Evolutionary conservation across 2,797 vertebrate genomes (phyloP).

Genomic region (Discoglossus pictus): DNA sequence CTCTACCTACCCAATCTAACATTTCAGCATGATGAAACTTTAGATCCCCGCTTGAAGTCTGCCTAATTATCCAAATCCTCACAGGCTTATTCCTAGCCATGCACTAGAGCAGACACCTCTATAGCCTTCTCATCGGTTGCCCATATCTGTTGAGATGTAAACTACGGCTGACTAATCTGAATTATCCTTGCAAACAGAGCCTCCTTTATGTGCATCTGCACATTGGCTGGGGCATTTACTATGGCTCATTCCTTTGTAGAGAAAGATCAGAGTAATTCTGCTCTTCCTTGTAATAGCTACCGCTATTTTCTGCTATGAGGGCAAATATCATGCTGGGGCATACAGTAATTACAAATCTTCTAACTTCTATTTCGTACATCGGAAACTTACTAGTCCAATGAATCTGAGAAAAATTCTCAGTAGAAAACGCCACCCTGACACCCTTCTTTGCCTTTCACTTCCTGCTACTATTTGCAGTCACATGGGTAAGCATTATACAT

Average conservation of each 20-base stretch:
- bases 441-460: slow-evolving; percentile 63
- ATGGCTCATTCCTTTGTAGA: slow-evolving; percentile 42
- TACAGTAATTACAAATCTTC: slow-evolving; percentile 52
- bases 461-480: slow-evolving; percentile 10
- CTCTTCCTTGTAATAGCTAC: slow-evolving; percentile 6
- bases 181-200: slow-evolving; percentile 52
- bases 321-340: slow-evolving; percentile 64
- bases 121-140: slow-evolving; percentile 45
- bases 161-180: slow-evolving; percentile 48
- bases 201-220: slow-evolving; percentile 61
- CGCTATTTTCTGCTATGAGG: slow-evolving; percentile 60
- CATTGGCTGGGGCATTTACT: slow-evolving; percentile 29
- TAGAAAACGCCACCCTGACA: slow-evolving; percentile 56
- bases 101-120: slow-evolving; percentile 49
- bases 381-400: slow-evolving; percentile 49
- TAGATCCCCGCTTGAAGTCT: neutral
- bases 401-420: slow-evolving; percentile 60
- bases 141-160: slow-evolving; percentile 57
- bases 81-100: slow-evolving; percentile 19
- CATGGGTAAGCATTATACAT: rapidly evolving
- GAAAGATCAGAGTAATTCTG: slow-evolving; percentile 26
- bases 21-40: slow-evolving; percentile 16
- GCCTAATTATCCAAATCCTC: slow-evolving; percentile 3
- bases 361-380: slow-evolving; percentile 1
- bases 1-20: slow-evolving; percentile 7